Percentiles rank a stretch among this genome's conserved stretches.
Conservation (phyloP, 2,888 invertebrate genomes). For the Ophraella communa region DNA sequence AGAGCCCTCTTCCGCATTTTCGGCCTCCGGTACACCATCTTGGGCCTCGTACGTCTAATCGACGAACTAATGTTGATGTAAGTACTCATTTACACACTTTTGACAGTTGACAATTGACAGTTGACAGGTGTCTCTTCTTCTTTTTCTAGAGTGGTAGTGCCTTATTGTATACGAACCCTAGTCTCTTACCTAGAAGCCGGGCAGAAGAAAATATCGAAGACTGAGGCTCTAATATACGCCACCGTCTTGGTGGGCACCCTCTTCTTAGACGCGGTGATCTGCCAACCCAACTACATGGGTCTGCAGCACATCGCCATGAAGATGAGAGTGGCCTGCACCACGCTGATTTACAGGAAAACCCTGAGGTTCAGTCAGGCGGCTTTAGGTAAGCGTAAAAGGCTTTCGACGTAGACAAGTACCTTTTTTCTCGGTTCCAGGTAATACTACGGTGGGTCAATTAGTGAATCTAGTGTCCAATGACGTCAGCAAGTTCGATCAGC, state of each 20-base stretch:
- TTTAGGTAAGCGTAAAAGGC: constrained; percentile 57
- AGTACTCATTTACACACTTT: constrained; percentile 41
- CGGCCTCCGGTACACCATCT: constrained; percentile 48
- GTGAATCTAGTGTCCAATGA: constrained; percentile 69
- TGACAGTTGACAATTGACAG: background rate
- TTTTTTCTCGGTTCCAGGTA: too few species aligned
- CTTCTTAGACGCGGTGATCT: constrained; percentile 48
- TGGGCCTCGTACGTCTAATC: constrained; percentile 52
- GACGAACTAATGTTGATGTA: constrained; percentile 55
- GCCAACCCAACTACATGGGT: constrained; percentile 88
- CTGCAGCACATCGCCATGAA: constrained; percentile 85
- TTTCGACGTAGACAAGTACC: too few species aligned
- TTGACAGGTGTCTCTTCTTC: background rate
- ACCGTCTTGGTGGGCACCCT: constrained; percentile 66
- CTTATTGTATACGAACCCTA: constrained; percentile 67
- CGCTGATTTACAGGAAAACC: constrained; percentile 67
- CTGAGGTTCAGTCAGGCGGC: constrained; percentile 62
- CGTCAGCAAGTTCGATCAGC: constrained; percentile 83
- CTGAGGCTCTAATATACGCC: constrained; percentile 79
- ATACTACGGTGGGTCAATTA: constrained; percentile 65
- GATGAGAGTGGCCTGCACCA: constrained; percentile 81
- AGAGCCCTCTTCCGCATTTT: constrained; percentile 50
- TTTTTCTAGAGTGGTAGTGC: constrained; percentile 51
- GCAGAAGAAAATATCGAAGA: constrained; percentile 47
- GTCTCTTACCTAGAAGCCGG: constrained; percentile 67